These are phyloP conservation scores for Brotula barbata DNA, from an alignment of 2,797 vertebrate species.

Conservation along the genomic window DNA sequence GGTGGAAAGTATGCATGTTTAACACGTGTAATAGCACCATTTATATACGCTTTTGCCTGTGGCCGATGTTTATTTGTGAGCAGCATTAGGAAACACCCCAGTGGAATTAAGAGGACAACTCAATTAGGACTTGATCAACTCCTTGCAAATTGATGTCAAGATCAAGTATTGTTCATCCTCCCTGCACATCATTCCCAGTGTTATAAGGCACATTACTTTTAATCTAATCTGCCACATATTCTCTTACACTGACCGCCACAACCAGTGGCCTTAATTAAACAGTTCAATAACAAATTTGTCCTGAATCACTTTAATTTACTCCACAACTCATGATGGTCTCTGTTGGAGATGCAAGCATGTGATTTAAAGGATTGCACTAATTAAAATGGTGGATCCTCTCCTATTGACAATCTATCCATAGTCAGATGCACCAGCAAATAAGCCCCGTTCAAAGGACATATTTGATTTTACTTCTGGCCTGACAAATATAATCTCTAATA, in stretches of 20 bases:
- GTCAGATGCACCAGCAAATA: conserved; percentile 39
- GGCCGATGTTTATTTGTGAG: conserved; percentile 44
- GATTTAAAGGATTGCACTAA: conserved; percentile 71
- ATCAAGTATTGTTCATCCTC: conserved; percentile 66
- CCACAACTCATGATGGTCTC: conserved; percentile 55
- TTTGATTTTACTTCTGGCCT: conserved; percentile 28
- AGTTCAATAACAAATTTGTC: conserved; percentile 75
- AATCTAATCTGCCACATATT: conserved; percentile 66
- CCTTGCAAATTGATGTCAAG: conserved; percentile 67
- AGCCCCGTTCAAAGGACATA: conserved; percentile 27
- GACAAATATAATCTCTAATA: conserved; percentile 33
- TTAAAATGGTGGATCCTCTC: conserved; percentile 61
- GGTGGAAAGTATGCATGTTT: conserved; percentile 15
- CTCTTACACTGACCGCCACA: conserved; percentile 59
- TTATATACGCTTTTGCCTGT: conserved; percentile 34
- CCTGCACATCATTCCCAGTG: conserved; percentile 56
- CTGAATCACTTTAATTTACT: conserved; percentile 74
- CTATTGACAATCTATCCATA: conserved; percentile 49
- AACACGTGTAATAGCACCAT: conserved; percentile 31
- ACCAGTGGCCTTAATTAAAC: conserved; percentile 69
- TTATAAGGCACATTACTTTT: conserved; percentile 63
- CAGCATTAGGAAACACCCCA: conserved; percentile 60
- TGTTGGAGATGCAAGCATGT: conserved; percentile 43
- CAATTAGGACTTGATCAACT: conserved; percentile 77
- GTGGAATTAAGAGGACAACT: conserved; percentile 68